Conservation (phyloP, 2,113 vertebrate species). For the Macquaria ambigua region DNA sequence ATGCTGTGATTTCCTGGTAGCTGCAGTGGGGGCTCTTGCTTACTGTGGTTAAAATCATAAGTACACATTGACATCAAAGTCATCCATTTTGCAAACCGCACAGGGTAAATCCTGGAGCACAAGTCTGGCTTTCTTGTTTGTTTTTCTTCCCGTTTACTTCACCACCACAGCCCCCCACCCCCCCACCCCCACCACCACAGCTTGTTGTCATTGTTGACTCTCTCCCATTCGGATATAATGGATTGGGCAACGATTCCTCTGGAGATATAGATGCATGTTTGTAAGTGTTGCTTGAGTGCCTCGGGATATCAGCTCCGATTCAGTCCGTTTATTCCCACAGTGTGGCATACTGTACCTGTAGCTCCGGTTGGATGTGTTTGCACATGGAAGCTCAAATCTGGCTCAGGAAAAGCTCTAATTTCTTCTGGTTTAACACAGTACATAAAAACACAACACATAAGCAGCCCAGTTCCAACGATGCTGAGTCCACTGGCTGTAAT, state of each 20-base stretch:
- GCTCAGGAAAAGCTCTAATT: background rate
- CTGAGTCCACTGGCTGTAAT: slow-evolving; percentile 39
- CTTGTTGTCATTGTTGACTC: background rate
- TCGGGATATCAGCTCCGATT: background rate
- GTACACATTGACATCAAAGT: slow-evolving; percentile 54
- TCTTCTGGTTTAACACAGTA: background rate
- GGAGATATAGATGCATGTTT: slow-evolving; percentile 2
- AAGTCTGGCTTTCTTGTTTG: slow-evolving; percentile 48
- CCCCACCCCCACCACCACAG: background rate
- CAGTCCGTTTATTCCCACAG: background rate
- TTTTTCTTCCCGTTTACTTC: slow-evolving; percentile 44
- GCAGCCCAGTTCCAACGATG: background rate
- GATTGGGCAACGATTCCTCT: slow-evolving; percentile 9
- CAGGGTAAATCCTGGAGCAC: slow-evolving; percentile 43
- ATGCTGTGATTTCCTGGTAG: slow-evolving; percentile 56
- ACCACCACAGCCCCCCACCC: background rate
- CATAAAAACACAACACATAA: background rate
- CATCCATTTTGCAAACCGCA: slow-evolving; percentile 31
- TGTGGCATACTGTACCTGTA: background rate
- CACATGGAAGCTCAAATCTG: background rate
- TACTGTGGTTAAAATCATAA: slow-evolving; percentile 30
- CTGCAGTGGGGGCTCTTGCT: slow-evolving; percentile 28
- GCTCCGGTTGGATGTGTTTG: slow-evolving; percentile 6
- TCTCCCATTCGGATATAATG: background rate
- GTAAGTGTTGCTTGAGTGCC: slow-evolving; percentile 1